Evolutionary conservation across 2,113 vertebrate genomes (phyloP).

Genomic region (Sinocyclocheilus maitianheensis): DNA sequence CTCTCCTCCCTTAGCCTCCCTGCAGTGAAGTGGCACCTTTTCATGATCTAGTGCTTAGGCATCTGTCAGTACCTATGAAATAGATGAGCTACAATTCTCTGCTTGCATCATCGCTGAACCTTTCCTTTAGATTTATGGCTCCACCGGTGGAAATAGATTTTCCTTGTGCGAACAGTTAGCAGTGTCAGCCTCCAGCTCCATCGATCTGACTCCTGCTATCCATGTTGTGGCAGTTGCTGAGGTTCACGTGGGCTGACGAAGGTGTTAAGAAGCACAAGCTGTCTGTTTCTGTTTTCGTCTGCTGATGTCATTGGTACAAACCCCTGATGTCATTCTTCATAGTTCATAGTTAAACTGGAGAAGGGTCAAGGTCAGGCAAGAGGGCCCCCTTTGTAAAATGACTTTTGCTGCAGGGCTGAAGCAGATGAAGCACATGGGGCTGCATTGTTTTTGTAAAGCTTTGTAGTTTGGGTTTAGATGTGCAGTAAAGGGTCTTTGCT

Average conservation of each 20-base stretch:
- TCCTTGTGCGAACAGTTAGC: conserved; percentile 32
- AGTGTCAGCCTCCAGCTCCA: conserved; percentile 41
- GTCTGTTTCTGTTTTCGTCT: conserved; percentile 48
- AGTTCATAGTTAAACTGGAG: not conserved
- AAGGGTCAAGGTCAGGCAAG: conserved; percentile 52
- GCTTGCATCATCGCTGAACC: conserved; percentile 39
- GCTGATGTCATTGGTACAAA: conserved; percentile 63
- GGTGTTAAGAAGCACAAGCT: conserved; percentile 60
- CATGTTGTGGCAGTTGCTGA: not conserved
- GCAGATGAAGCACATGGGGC: not conserved
- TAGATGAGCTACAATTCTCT: conserved; percentile 33
- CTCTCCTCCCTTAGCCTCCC: conserved; percentile 35
- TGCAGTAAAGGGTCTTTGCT: conserved; percentile 6
- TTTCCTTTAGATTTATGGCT: conserved; percentile 51
- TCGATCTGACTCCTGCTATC: conserved; percentile 32
- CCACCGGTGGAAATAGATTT: conserved; percentile 36
- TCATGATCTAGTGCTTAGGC: conserved; percentile 24
- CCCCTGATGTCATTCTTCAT: conserved; percentile 61
- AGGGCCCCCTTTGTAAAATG: not conserved
- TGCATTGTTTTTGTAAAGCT: conserved; percentile 5
- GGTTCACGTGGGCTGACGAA: conserved; percentile 48
- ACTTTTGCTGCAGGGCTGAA: not conserved
- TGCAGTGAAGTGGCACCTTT: not conserved
- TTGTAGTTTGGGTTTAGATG: conserved; percentile 16
- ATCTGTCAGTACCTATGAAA: conserved; percentile 44